Base-by-base conservation (phyloP, 2,888 invertebrate genomes). In the Psylliodes chrysocephalus region DNA sequence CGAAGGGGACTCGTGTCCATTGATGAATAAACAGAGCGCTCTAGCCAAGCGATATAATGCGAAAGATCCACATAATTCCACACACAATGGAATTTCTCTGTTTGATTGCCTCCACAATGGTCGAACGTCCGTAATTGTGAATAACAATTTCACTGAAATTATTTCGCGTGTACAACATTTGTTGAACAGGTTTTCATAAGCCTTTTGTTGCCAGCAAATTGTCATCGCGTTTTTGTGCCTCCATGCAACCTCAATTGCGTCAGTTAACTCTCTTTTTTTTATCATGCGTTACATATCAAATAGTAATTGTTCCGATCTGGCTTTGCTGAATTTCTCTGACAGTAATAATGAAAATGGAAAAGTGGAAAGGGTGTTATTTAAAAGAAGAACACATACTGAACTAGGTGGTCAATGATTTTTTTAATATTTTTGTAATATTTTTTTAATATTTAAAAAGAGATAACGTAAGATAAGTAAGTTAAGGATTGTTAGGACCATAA, bases 11-110 rank as follows among this genome's bases (percentile, higher is more conserved):
- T 70, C 68, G 68, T 72, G 76, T 74, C 76, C 76, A 75, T 76
- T 75, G 73, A 73, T 74, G 74, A 73, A 74, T 73, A 77, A 79
- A 77, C 75, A 75, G 66, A 69, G 67, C 59, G 71, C 67, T 72
- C 74, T 69, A 70, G 71, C 74, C 76, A 75, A 77, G 77, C 78
- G 76, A 74, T 71, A 78, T 79, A 80, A 80, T 79, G 74, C 72
- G 76, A 73, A 80, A 78, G 78, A 77, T 79, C 78, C 73, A 79
- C 79, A 79, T 76, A 77, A 71, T 72, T 72, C 73, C 62, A 67
- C 70, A 65, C 68, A 75, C 74, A 75, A 77, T 77, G 74, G 74
- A 75, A 78, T 78, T 67, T 49, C 61, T 35, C 35, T 64, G 59
- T 62, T 67, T 67, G 67, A 64, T 57, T 62, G 63, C 53, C 63